A percentile compares a stretch with the other conserved stretches of the same genome.
Evolutionary conservation across 2,888 invertebrate genomes (phyloP).

Genomic region (Odontothrips loti): DNA sequence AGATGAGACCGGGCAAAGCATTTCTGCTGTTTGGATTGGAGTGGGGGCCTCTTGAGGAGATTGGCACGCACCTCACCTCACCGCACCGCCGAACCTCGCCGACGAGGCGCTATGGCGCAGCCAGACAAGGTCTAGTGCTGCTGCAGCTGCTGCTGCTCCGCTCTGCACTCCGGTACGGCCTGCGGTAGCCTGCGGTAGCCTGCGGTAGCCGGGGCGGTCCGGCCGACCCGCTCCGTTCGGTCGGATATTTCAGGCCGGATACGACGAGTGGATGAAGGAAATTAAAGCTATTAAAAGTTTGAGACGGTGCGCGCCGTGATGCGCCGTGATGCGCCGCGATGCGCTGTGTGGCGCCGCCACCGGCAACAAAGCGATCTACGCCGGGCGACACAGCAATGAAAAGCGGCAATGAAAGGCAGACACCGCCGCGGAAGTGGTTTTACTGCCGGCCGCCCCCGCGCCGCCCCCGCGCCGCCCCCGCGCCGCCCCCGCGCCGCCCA

Average conservation of each 20-base stretch:
- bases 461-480: too few species aligned
- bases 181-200: too few species aligned
- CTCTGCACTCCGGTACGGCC: neutral
- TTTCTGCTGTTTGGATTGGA: neutral
- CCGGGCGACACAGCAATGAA: neutral
- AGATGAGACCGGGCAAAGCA: neutral
- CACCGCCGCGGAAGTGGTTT: too few species aligned
- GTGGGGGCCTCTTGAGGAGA: neutral
- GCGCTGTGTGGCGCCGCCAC: neutral
- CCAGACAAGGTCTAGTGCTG: neutral
- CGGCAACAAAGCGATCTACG: too few species aligned
- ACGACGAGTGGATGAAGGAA: neutral
- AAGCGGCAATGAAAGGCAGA: too few species aligned
- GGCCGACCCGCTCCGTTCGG: neutral
- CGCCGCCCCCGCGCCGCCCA: too few species aligned
- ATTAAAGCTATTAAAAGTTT: conserved; percentile 14
- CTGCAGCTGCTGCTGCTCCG: neutral
- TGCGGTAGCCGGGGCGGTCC: neutral
- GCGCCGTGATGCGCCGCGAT: neutral
- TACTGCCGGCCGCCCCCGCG: too few species aligned
- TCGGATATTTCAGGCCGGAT: neutral
- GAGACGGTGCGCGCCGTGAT: neutral
- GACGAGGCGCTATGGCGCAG: too few species aligned
- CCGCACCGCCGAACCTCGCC: too few species aligned
- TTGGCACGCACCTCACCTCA: neutral